Percentiles rank a stretch among this genome's conserved stretches.
Conservation (phyloP, 2,113 vertebrate genomes). For the Lipotes vexillifer region DNA sequence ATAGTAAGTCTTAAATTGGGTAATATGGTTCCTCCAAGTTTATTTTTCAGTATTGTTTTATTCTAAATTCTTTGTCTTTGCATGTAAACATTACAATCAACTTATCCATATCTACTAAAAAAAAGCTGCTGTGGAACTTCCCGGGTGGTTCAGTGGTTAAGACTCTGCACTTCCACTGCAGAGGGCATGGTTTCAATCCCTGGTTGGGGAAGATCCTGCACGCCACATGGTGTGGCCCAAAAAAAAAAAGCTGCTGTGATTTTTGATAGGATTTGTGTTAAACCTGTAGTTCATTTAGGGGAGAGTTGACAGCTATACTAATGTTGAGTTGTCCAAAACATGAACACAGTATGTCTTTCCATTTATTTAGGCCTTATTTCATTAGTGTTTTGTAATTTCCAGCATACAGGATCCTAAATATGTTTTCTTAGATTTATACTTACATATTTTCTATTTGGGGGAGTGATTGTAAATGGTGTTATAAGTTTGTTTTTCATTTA, state of each 20-base stretch:
- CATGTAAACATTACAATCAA: not conserved
- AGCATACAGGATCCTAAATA: not conserved
- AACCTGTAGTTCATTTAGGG: not conserved
- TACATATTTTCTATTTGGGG: not conserved
- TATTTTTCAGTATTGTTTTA: not conserved
- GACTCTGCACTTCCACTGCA: not conserved
- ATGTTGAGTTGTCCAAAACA: not conserved
- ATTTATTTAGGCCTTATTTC: not conserved
- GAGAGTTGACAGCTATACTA: not conserved
- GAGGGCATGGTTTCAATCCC: not conserved
- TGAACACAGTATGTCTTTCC: not conserved
- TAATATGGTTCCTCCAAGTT: not conserved
- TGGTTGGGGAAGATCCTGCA: not conserved
- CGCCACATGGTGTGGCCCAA: not conserved
- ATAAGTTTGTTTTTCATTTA: not conserved
- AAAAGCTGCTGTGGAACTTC: not conserved
- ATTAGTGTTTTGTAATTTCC: not conserved
- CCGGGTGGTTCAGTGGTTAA: not conserved
- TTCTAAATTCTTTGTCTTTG: not conserved
- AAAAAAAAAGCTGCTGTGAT: not conserved
- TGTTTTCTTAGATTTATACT: not conserved
- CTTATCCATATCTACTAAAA: not conserved
- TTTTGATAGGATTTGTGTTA: not conserved
- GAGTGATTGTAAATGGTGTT: not conserved
- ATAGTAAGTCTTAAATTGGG: not conserved